Evolutionary conservation across 2,888 invertebrate species (phyloP), one percentile per base, ranked within the genome.

Genomic region (Euspilapteryx auroguttella): DNA sequence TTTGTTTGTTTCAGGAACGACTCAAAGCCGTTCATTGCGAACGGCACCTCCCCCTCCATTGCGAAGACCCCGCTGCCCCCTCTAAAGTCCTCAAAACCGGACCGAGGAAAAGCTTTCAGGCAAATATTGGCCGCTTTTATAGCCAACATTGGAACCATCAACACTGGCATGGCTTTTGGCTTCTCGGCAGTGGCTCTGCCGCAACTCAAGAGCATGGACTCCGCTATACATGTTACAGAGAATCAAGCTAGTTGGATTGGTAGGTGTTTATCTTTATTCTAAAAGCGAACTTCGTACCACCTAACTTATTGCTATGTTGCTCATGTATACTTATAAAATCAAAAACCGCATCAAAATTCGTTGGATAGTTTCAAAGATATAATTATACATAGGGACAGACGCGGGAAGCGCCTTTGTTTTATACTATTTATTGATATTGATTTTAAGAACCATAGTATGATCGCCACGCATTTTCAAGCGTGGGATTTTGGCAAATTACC

Each of bases 91-190:
- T n/a, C n/a, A n/a, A 76, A 76, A 35, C 45, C 52, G 20, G 55
- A 62, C 20, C 39, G 78, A 27, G 79, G 79, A 8, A 71, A 69
- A 37, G 69, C 79, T 1, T 42, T 73, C 8, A 47, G 58, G 28
- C 82, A 85, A 57, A 78, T 85, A 11, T 17, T 82, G 38, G 83
- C 83, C 1, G 80, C 85, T 0, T 57, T 85, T 23, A 63, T 83
- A 5, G 85, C 81, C 2, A 85, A 85, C 44, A 49, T 85, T 8
- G 85, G 85, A 1, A 84, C 85, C 15, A 79, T 85, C 32, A 85
- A 84, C 49, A 85, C 85, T 0, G 85, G 85, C 22, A 79, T 85
- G 79, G 81, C 79, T 1, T 85, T 85, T 41, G 85, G 84, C 0
- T 85, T 85, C 46, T 82, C 85, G 0, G 85, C 85, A 2, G 83